Conservation (phyloP, 2,797 vertebrate species). For the Neosalanx taihuensis region DNA sequence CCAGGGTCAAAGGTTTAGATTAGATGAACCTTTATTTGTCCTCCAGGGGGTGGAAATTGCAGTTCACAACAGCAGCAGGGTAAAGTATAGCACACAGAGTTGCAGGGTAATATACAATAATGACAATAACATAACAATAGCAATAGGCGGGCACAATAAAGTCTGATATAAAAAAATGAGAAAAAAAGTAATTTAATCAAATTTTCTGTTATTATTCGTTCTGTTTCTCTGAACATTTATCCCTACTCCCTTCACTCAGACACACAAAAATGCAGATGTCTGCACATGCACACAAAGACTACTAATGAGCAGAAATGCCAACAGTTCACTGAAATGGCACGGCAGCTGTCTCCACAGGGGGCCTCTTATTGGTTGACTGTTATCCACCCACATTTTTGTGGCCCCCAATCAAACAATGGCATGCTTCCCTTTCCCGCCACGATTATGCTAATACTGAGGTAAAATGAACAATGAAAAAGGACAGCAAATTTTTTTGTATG, state of each 20-base stretch:
- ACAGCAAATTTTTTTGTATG: not conserved
- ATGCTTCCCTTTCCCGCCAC: conserved; percentile 6
- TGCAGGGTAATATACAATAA: too few species aligned
- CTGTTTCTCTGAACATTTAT: not conserved
- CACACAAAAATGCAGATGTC: not conserved
- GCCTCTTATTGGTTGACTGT: conserved; percentile 15
- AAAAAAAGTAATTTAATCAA: not conserved
- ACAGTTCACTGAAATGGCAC: conserved; percentile 3
- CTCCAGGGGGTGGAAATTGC: too few species aligned
- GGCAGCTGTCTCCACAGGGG: conserved; percentile 23
- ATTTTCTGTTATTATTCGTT: not conserved
- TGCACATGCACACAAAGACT: not conserved
- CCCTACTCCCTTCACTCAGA: not conserved
- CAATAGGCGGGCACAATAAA: too few species aligned
- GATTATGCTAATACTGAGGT: conserved; percentile 4
- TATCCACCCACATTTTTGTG: conserved; percentile 1
- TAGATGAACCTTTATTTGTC: too few species aligned
- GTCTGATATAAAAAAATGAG: too few species aligned
- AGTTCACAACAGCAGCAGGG: too few species aligned
- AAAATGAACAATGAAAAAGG: not conserved
- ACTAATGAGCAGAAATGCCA: conserved; percentile 12
- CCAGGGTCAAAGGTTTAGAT: not conserved
- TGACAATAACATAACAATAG: too few species aligned
- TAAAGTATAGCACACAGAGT: too few species aligned
- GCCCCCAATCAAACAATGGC: conserved; percentile 20